These are phyloP conservation scores for Sorex araneus DNA, from an alignment of 2,113 vertebrate species.

Conservation along the genomic window DNA sequence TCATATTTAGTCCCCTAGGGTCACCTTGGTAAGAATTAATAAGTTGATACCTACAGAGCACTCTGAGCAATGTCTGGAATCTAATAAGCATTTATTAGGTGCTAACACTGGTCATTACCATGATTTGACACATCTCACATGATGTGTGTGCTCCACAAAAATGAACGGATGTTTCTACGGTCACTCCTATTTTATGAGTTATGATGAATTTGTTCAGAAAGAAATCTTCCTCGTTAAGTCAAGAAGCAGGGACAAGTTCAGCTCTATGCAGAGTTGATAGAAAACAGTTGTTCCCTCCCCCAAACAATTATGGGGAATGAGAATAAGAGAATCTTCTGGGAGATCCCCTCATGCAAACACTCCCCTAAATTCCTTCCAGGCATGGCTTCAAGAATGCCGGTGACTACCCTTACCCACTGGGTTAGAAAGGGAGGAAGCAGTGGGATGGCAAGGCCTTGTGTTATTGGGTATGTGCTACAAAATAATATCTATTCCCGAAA, in stretches of 20 bases:
- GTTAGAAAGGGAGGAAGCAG: constrained; percentile 23
- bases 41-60: constrained; percentile 19
- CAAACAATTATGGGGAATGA: constrained; percentile 38
- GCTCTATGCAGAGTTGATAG: constrained; percentile 27
- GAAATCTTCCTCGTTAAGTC: constrained; percentile 36
- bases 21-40: not conserved
- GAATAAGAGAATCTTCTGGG: not conserved
- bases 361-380: not conserved
- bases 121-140: not conserved
- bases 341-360: not conserved
- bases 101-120: not conserved
- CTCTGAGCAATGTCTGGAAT: not conserved
- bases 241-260: constrained; percentile 25
- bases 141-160: constrained; percentile 44
- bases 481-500: constrained; percentile 51
- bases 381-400: not conserved
- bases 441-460: constrained; percentile 16
- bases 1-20: not conserved
- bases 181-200: constrained; percentile 21
- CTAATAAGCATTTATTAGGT: not conserved
- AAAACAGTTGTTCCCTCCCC: constrained; percentile 43
- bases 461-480: not conserved
- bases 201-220: constrained; percentile 40
- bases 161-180: constrained; percentile 21
- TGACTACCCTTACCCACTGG: not conserved